These are phyloP conservation scores for Monopterus albus DNA, from an alignment of 2,113 vertebrate species.

Conservation along the genomic window DNA sequence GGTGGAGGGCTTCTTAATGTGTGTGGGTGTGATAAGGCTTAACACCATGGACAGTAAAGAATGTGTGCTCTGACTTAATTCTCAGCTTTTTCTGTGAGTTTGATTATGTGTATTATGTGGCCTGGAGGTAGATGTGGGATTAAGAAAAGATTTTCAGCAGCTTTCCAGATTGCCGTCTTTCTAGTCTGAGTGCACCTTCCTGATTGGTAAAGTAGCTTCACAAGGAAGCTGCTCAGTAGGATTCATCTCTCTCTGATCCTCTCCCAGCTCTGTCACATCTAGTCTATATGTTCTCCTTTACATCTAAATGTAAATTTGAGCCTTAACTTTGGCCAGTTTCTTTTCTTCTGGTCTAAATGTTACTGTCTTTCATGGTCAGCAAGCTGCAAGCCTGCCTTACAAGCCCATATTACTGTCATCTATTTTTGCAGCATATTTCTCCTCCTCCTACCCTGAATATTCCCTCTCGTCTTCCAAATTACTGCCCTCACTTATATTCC, in stretches of 20 bases:
- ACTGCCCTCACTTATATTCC: slow-evolving; percentile 13
- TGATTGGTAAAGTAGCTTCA: slow-evolving; percentile 45
- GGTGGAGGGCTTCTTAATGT: background rate
- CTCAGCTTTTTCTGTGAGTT: slow-evolving; percentile 45
- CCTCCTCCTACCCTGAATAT: background rate
- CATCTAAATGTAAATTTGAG: background rate
- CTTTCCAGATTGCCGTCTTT: slow-evolving; percentile 46
- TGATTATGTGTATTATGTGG: slow-evolving; percentile 70
- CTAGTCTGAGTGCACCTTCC: slow-evolving; percentile 52
- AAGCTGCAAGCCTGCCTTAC: slow-evolving; percentile 2
- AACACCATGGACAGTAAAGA: slow-evolving; percentile 47
- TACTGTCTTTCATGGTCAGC: slow-evolving; percentile 5
- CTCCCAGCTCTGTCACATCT: background rate
- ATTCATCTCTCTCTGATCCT: slow-evolving; percentile 39
- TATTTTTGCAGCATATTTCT: too few relatives aligned
- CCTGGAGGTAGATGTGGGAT: slow-evolving; percentile 74
- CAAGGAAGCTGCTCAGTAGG: background rate
- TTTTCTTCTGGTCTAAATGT: background rate
- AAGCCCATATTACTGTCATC: slow-evolving; percentile 12
- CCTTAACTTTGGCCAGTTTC: background rate
- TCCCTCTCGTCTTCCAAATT: slow-evolving; percentile 35
- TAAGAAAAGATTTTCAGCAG: slow-evolving; percentile 71
- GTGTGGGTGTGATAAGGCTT: slow-evolving; percentile 40
- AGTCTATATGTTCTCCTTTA: background rate
- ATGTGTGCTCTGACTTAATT: slow-evolving; percentile 65